Conservation (phyloP, 2,797 vertebrate genomes). For the Gallinago stenura region DNA sequence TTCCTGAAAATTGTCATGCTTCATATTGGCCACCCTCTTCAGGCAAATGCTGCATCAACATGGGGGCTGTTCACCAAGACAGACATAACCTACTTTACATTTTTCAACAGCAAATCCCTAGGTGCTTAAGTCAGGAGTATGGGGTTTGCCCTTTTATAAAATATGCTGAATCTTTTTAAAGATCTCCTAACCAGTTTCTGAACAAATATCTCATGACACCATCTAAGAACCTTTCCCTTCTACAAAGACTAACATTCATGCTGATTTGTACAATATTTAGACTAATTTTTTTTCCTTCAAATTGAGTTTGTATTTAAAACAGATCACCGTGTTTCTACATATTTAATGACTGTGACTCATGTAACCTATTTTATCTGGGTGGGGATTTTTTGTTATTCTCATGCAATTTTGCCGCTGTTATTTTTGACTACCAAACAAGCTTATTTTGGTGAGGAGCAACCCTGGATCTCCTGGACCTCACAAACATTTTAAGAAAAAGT, state of each 20-base stretch:
- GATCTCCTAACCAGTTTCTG: not conserved
- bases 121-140: not conserved
- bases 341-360: slow-evolving; percentile 38
- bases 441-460: not conserved
- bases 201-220: not conserved
- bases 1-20: not conserved
- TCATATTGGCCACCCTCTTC: not conserved
- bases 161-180: not conserved
- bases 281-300: not conserved
- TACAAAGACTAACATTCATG: not conserved
- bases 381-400: not conserved
- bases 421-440: not conserved
- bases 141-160: not conserved
- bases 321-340: slow-evolving; percentile 13
- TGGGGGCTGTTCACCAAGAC: not conserved
- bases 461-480: not conserved
- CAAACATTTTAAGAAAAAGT: slow-evolving; percentile 1
- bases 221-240: not conserved
- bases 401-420: not conserved
- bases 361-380: not conserved
- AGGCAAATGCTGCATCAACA: not conserved
- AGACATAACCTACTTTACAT: not conserved
- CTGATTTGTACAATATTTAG: not conserved
- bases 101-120: not conserved
- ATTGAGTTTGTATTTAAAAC: slow-evolving; percentile 4